Base-by-base conservation (phyloP, 2,113 vertebrate genomes). In the Lepisosteus osseus region DNA sequence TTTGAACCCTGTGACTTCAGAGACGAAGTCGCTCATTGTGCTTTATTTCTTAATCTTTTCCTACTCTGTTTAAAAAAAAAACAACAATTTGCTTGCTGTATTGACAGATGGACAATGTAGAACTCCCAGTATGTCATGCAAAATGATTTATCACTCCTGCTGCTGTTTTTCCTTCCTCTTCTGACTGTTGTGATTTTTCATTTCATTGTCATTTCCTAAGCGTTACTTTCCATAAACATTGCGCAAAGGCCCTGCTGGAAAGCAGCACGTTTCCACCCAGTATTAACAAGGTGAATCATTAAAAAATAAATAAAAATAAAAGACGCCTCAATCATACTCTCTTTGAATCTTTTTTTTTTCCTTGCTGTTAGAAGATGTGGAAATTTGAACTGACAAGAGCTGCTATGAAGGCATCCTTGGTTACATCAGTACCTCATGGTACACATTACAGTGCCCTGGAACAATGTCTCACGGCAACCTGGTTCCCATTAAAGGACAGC, bases 151-250 rank as follows among this genome's bases (percentile, higher is more conserved):
- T 61, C 40, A 40, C 41, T 61, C 41, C 12, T 5, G 12, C 43
- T 43, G 43, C 43, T 63, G 17, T 62, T 17, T 41, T 42, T 6
- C 11, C 42, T 69, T 45, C 67, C 70, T 71, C 79, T 65, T 73
- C 66, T 73, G 78, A 81, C 79, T 71, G 73, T 61, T 54, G 69
- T 68, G 72, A 78, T 81, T 73, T 79, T 72, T 79, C 74, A 79
- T 61, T 78, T 44, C 68, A 51, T 59, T 65, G 69, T 61, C 47
- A 71, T 65, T 51, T 69, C 54, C 8, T 29, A 57, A 68, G 51
- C 13, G 43, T 13, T 65, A 45, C 43, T 61, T 61, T 7, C 7
- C 17, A 14, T 17, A 61, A 65, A 59, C 64, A 59, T 42, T 47
- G n/a, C 51, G 56, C 42, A 66, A 5, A 67, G 68, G 61, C 3